A percentile compares a stretch with the other conserved stretches of the same genome.
phyloP scores from a whole-genome alignment of 2,888 invertebrate genomes.

The Abrostola tripartita region DNA sequence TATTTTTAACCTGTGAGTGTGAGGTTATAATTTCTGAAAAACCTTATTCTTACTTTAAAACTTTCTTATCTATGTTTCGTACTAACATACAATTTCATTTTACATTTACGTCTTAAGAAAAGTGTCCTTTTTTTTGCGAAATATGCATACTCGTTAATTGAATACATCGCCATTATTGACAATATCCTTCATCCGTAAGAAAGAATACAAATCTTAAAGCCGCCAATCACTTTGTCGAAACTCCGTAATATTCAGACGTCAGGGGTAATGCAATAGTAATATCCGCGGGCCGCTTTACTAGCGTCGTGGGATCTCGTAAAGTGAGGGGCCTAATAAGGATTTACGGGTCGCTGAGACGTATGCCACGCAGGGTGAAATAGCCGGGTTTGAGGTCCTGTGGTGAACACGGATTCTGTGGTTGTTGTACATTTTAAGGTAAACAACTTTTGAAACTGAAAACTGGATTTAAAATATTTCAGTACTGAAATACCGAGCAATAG shows the following conservation, averaged over 20 bases:
- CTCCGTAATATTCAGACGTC: slow-evolving; percentile 69
- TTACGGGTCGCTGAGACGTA: slow-evolving; percentile 76
- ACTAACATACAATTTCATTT: too few species aligned
- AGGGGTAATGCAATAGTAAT: slow-evolving; percentile 82
- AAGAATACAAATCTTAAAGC: not conserved
- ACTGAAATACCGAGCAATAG: too few species aligned
- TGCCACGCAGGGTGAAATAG: slow-evolving; percentile 61
- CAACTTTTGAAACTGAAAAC: too few species aligned
- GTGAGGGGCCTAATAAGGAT: slow-evolving; percentile 84
- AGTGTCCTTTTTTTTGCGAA: too few species aligned
- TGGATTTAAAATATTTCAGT: too few species aligned
- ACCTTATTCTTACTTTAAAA: too few species aligned
- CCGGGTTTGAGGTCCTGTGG: slow-evolving; percentile 26
- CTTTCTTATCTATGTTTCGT: too few species aligned
- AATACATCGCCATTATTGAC: not conserved
- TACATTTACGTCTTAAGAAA: too few species aligned
- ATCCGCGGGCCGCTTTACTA: slow-evolving; percentile 78
- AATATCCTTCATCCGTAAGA: not conserved
- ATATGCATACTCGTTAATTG: not conserved
- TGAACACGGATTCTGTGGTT: not conserved
- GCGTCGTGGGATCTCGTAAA: slow-evolving; percentile 83
- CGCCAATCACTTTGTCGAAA: slow-evolving; percentile 51
- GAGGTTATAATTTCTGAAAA: too few species aligned
- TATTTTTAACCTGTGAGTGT: too few species aligned
- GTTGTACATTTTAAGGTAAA: not conserved